Evolutionary conservation across 2,797 vertebrate genomes (phyloP), one percentile per base, ranked within the genome.

Genomic region (Hoplostethus atlanticus): DNA sequence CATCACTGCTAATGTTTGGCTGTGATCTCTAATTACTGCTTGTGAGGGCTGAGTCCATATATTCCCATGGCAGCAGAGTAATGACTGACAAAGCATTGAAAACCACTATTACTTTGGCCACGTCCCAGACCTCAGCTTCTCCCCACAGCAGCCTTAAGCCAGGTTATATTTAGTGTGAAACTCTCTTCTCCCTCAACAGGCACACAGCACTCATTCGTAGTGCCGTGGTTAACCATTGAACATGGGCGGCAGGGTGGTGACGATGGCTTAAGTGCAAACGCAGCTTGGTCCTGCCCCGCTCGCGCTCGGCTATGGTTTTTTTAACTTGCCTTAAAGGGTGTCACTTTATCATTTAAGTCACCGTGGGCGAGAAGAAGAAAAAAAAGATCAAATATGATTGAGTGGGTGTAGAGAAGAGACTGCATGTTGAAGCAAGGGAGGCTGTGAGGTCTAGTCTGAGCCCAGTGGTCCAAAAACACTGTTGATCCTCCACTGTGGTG

Each of bases 211-310:
- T 76, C 78, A 79, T 85, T 85, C 74, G 76, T 73, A 80, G 70
- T 60, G 11, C 80, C 9, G 83, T 76, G 89, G 89, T 92, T 87
- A 89, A 88, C 91, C 86, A 79, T 78, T 87, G 74, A 89, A 85
- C 80, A 72, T 68, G 66, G 79, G 62, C 58, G 56, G 67, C 77
- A 64, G 71, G 74, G 72, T 57, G 79, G 78, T 83, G 83, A 76
- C 31, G 67, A 83, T 51, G 72, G 78, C 73, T 74, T 76, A 13
- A 81, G 64, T 74, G 85, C 68, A 83, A 84, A 80, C 60, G 60
- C 62, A 79, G 80, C 78, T 81, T 59, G 76, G 84, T 80, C 74
- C 47, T 8, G 60, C 50, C 53, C 60, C 65, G 47, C 76, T 82
- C 71, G 61, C 52, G 63, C 76, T 83, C 60, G 59, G 73, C 72